These are phyloP conservation scores for Nomia melanderi DNA, from an alignment of 1,140 invertebrate species.

Conservation along the genomic window DNA sequence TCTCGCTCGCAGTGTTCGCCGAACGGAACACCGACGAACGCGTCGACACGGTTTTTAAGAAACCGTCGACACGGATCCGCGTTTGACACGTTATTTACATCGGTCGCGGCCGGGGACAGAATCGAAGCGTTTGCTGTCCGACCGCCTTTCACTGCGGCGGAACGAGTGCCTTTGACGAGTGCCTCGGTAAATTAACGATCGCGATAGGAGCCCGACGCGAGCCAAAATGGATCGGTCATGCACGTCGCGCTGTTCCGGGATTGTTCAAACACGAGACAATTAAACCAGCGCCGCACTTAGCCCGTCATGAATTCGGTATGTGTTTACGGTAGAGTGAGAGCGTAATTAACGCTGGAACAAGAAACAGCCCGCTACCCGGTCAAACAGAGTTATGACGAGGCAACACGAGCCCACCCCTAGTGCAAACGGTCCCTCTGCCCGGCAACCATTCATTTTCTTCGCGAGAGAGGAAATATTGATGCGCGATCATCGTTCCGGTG, in stretches of 20 bases:
- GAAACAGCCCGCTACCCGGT: background rate
- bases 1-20: no score
- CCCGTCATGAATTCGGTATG: constrained; percentile 16
- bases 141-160: no score
- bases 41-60: no score
- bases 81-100: no score
- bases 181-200: background rate
- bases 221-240: constrained; percentile 1
- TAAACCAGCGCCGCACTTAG: constrained; percentile 18
- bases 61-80: background rate
- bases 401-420: background rate
- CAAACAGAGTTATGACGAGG: background rate
- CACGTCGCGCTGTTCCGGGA: background rate
- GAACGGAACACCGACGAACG: no score
- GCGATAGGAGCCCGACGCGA: background rate
- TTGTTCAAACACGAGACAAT: constrained; percentile 36
- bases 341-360: constrained; percentile 24
- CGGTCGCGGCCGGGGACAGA: no score
- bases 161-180: no score
- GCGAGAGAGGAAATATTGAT: background rate
- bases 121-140: no score
- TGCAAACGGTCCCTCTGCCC: background rate
- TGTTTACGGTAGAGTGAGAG: background rate
- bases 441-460: background rate
- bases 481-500: no score